These are phyloP conservation scores for Chionomys nivalis DNA, from an alignment of 2,113 vertebrate genomes.

Conservation along the genomic window DNA sequence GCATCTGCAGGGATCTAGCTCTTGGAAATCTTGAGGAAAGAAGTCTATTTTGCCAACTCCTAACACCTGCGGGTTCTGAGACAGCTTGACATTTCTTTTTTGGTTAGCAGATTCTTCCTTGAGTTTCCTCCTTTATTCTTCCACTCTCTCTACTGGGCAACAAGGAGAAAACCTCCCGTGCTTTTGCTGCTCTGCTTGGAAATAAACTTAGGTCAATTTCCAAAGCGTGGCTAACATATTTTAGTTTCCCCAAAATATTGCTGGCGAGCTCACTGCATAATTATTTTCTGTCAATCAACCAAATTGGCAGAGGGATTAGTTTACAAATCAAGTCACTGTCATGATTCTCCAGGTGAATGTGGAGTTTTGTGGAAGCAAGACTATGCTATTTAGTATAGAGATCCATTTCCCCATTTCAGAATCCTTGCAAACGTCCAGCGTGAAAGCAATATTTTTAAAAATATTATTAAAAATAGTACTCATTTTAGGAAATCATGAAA, in stretches of 20 bases:
- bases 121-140: background rate
- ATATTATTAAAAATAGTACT: background rate
- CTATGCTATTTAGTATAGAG: background rate
- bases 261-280: background rate
- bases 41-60: background rate
- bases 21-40: background rate
- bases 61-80: no score
- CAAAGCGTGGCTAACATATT: background rate
- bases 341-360: background rate
- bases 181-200: background rate
- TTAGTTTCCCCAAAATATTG: background rate
- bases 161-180: background rate
- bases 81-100: background rate
- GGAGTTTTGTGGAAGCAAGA: background rate
- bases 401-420: background rate
- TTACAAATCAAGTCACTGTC: background rate
- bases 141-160: background rate
- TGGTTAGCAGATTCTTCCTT: background rate
- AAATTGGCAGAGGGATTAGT: background rate
- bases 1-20: rapidly evolving
- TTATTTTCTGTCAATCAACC: background rate
- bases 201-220: background rate
- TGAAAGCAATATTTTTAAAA: background rate
- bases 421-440: background rate
- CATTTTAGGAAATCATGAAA: background rate